Conservation (phyloP, 23 tunicate species). For the Styela clava region DNA sequence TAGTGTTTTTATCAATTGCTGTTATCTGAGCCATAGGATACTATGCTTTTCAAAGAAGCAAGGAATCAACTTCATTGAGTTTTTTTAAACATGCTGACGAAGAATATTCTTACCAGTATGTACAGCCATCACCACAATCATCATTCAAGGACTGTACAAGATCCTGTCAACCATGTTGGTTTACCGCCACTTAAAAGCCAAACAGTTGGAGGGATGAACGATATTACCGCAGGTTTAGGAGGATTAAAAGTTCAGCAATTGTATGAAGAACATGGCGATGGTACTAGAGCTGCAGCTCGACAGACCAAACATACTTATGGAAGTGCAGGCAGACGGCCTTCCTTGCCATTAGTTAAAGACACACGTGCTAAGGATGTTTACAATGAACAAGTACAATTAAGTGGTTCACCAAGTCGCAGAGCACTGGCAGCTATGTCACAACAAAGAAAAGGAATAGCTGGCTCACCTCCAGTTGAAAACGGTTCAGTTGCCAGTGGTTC, state of each 20-base stretch:
- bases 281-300: slow-evolving; percentile 24
- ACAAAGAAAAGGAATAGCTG: slow-evolving; percentile 21
- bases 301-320: slow-evolving; percentile 65
- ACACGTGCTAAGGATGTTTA: slow-evolving; percentile 16
- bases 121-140: slow-evolving; percentile 62
- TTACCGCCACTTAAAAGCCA: slow-evolving; percentile 89
- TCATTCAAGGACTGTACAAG: slow-evolving; percentile 50
- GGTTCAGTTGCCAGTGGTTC: slow-evolving; percentile 54
- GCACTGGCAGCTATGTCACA: slow-evolving; percentile 44
- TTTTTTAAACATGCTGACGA: slow-evolving; percentile 78
- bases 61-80: neutral
- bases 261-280: slow-evolving; percentile 78
- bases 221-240: slow-evolving; percentile 64
- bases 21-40: neutral
- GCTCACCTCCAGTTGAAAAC: slow-evolving; percentile 34
- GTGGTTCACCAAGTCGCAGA: slow-evolving; percentile 51
- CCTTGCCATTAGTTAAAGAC: slow-evolving; percentile 58
- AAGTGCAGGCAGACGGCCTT: slow-evolving; percentile 36
- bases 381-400: slow-evolving; percentile 14
- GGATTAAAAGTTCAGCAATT: slow-evolving; percentile 73
- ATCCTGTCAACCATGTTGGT: slow-evolving; percentile 58
- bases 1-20: neutral
- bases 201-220: slow-evolving; percentile 50
- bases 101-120: slow-evolving; percentile 75
- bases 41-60: neutral